These are phyloP conservation scores for Periophthalmus magnuspinnatus DNA, from an alignment of 2,797 vertebrate species.

Conservation along the genomic window DNA sequence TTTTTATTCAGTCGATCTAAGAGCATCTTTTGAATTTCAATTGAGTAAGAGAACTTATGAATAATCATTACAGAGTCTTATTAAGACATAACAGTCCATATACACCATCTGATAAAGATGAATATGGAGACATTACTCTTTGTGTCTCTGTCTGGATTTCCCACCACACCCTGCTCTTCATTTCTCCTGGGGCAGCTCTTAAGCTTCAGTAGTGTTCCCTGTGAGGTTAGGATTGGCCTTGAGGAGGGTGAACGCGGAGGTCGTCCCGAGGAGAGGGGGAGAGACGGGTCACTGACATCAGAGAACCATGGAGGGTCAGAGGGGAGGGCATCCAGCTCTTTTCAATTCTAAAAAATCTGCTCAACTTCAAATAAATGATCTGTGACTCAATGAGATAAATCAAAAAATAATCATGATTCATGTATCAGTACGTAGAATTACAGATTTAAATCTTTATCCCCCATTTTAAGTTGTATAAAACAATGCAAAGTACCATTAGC, in stretches of 20 bases:
- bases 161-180: neutral
- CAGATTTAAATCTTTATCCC: too few species aligned
- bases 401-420: too few species aligned
- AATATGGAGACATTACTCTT: conserved; percentile 39
- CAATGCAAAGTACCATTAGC: too few species aligned
- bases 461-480: too few species aligned
- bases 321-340: conserved; percentile 25
- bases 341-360: conserved; percentile 19
- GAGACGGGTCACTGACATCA: conserved; percentile 48
- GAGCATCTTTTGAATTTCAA: neutral
- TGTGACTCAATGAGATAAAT: neutral
- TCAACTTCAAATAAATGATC: conserved; percentile 6
- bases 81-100: conserved; percentile 9
- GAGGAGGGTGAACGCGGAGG: conserved; percentile 57
- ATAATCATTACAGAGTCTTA: neutral
- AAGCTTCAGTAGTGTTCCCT: conserved; percentile 41
- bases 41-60: neutral
- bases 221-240: conserved; percentile 59
- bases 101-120: neutral
- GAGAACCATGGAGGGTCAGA: conserved; percentile 24
- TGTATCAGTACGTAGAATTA: too few species aligned
- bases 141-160: conserved; percentile 27
- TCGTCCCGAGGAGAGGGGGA: conserved; percentile 48
- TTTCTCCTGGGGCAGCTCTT: conserved; percentile 7
- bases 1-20: neutral